Evolutionary conservation across 1,140 invertebrate species (phyloP).

Genomic region (Drosophila ficusphila): DNA sequence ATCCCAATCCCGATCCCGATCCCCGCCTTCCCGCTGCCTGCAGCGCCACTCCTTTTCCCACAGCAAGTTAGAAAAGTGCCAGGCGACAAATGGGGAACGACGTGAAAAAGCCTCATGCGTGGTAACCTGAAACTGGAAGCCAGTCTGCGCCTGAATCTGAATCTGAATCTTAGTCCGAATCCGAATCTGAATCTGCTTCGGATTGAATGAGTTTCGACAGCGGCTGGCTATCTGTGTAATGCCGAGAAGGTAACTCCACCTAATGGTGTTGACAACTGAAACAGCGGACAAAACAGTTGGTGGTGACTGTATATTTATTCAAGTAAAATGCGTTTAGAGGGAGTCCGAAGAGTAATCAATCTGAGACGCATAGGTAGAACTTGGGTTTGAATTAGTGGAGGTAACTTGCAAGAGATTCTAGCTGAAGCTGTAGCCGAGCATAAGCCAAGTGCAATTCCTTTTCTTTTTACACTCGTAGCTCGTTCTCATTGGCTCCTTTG

Average conservation of each 20-base stretch:
- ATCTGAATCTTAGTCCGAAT: constrained; percentile 50
- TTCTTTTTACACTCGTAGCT: too few relatives aligned
- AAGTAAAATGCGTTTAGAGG: not conserved
- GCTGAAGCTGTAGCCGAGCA: too few relatives aligned
- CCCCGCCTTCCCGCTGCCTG: not conserved
- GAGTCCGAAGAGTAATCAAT: too few relatives aligned
- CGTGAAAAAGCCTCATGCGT: constrained; percentile 53
- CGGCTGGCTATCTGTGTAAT: constrained; percentile 25
- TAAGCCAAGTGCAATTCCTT: too few relatives aligned
- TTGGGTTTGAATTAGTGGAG: too few relatives aligned
- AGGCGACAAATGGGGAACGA: constrained; percentile 70
- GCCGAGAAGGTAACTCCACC: not conserved
- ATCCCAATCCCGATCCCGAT: not conserved
- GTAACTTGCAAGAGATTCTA: too few relatives aligned
- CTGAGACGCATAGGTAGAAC: too few relatives aligned
- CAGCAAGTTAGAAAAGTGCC: constrained; percentile 45
- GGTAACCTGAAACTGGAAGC: constrained; percentile 52
- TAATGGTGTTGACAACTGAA: constrained; percentile 39
- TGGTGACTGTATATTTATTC: constrained; percentile 16
- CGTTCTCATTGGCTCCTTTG: not conserved
- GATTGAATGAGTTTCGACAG: constrained; percentile 78
- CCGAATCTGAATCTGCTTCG: constrained; percentile 55
- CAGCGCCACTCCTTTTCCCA: constrained; percentile 5
- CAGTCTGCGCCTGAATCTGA: constrained; percentile 39
- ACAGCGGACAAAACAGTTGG: constrained; percentile 50